These are phyloP conservation scores for Galago senegalensis DNA, from an alignment of 2,797 vertebrate genomes.

Conservation along the genomic window DNA sequence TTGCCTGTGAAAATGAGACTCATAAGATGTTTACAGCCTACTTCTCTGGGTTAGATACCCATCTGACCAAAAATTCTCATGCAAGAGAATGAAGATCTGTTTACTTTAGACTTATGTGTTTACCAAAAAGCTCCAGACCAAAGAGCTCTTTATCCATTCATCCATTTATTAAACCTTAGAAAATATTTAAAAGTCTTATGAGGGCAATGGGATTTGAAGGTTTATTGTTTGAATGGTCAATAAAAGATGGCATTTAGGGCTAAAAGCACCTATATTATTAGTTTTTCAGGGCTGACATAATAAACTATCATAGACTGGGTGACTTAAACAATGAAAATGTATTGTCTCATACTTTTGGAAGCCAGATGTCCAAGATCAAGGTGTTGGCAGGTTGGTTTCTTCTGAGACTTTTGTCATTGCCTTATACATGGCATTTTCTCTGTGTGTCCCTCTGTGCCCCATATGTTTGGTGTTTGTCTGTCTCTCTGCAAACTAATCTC, in stretches of 20 bases:
- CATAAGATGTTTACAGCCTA: neutral
- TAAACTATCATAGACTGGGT: neutral
- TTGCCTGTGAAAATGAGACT: conserved; percentile 15
- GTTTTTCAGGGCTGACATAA: neutral
- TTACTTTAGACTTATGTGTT: conserved; percentile 35
- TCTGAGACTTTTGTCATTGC: neutral
- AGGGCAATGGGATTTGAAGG: neutral
- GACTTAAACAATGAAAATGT: neutral
- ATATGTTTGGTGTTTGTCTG: neutral
- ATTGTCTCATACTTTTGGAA: neutral
- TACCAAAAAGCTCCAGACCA: conserved; percentile 34
- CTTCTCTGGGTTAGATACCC: neutral
- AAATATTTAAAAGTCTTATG: neutral
- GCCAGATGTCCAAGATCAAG: neutral
- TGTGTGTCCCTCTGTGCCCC: neutral
- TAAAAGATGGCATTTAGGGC: neutral
- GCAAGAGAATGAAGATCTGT: conserved; percentile 21
- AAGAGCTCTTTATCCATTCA: conserved; percentile 24
- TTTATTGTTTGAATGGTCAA: neutral
- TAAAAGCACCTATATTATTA: neutral
- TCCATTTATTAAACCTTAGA: neutral
- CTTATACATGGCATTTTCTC: neutral
- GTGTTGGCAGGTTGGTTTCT: neutral
- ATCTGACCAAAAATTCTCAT: neutral
- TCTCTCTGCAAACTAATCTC: neutral